Evolutionary conservation across 30 jellyfish, hydroid and myxozoan genomes (phyloP).

Genomic region (Pelagia noctiluca): DNA sequence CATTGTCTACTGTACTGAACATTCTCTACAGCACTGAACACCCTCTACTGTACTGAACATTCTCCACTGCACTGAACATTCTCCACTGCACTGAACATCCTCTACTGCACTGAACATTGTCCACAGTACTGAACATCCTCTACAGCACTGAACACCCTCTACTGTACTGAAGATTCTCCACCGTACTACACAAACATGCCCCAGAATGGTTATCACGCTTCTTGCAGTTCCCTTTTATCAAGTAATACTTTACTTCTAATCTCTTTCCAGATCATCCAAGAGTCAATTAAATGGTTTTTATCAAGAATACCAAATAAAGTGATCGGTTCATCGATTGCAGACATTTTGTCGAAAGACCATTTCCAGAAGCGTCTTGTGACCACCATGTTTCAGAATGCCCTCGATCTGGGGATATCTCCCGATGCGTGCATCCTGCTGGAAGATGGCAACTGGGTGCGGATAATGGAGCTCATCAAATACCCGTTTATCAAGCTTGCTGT

Average conservation of each 20-base stretch:
- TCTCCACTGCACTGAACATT: no score
- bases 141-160: no score
- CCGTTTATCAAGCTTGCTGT: slow-evolving; percentile 66
- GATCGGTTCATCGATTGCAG: slow-evolving; percentile 75
- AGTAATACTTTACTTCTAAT: background rate
- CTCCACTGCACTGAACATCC: no score
- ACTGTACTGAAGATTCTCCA: no score
- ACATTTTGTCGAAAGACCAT: slow-evolving; percentile 38
- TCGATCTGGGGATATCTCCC: slow-evolving; percentile 2
- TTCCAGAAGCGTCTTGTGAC: slow-evolving; percentile 25
- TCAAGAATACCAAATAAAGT: slow-evolving; percentile 54
- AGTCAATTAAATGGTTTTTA: slow-evolving; percentile 44
- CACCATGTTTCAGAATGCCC: slow-evolving; percentile 13
- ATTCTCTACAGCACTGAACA: no score
- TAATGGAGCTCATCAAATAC: slow-evolving; percentile 34
- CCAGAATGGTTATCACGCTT: no score
- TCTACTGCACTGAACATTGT: no score
- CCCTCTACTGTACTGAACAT: no score
- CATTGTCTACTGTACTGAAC: no score
- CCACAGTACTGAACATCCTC: no score
- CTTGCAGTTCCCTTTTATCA: no score
- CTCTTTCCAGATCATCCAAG: slow-evolving; percentile 62
- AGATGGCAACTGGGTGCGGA: slow-evolving; percentile 18
- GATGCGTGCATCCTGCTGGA: background rate
- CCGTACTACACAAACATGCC: no score